Evolutionary conservation across 2,113 vertebrate genomes (phyloP).

Genomic region (Numida meleagris): DNA sequence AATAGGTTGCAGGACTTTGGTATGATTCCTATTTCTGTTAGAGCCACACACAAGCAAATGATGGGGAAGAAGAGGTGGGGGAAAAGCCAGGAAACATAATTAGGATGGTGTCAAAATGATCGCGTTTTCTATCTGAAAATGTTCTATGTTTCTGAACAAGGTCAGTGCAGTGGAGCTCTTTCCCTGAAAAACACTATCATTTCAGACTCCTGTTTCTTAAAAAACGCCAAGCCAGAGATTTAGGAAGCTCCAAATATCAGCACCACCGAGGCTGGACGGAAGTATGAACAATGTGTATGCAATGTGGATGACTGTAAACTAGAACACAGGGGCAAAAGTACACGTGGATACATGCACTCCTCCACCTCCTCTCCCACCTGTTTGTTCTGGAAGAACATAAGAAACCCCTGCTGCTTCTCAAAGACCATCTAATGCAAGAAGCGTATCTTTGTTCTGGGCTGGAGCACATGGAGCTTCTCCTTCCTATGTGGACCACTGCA

Average conservation of each 20-base stretch:
- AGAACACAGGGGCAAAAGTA: background rate
- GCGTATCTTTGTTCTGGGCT: background rate
- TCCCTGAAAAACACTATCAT: background rate
- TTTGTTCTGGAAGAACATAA: background rate
- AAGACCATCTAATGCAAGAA: background rate
- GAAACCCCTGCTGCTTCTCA: background rate
- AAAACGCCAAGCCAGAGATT: background rate
- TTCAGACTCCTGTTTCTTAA: background rate
- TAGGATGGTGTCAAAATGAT: background rate
- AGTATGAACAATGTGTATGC: background rate
- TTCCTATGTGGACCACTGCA: background rate
- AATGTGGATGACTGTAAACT: background rate
- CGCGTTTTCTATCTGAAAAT: background rate
- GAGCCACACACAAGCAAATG: background rate
- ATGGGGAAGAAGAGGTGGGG: background rate
- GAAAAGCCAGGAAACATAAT: background rate
- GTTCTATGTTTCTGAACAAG: background rate
- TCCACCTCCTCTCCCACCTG: background rate
- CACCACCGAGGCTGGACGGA: background rate
- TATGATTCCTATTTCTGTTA: conserved; percentile 23
- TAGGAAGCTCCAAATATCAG: background rate
- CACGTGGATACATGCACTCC: background rate
- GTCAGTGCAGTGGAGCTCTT: background rate
- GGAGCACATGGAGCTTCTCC: background rate
- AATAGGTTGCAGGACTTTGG: conserved; percentile 44